A percentile compares a stretch with the other conserved stretches of the same genome.
Conservation (phyloP, 2,888 invertebrate genomes). For the Aromia moschata region DNA sequence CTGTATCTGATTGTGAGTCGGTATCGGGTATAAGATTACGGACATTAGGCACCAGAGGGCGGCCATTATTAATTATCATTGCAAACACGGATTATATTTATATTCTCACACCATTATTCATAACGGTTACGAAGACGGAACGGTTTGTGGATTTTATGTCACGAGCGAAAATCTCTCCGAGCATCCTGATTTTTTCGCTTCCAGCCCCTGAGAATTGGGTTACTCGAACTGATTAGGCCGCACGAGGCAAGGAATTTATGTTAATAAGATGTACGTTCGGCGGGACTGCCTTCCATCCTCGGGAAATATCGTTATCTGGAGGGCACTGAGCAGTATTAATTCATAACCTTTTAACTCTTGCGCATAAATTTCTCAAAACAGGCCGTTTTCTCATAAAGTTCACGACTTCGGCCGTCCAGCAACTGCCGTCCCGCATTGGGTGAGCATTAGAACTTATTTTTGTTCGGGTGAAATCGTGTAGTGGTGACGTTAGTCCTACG, state of each 20-base stretch:
- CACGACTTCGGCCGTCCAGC: not conserved
- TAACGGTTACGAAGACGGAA: slow-evolving; percentile 15
- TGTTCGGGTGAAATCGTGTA: not conserved
- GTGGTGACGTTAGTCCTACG: not conserved
- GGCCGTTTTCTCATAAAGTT: not conserved
- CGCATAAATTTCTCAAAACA: not conserved
- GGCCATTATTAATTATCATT: slow-evolving; percentile 9
- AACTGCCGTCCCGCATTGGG: not conserved
- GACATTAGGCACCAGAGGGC: slow-evolving; percentile 5
- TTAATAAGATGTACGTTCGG: slow-evolving; percentile 6
- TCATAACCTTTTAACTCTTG: slow-evolving; percentile 13
- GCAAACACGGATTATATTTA: slow-evolving; percentile 15
- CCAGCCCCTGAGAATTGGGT: slow-evolving; percentile 20
- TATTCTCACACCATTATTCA: slow-evolving; percentile 24
- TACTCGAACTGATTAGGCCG: not conserved
- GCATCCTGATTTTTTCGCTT: slow-evolving; percentile 15
- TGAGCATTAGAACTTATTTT: not conserved
- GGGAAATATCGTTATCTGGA: slow-evolving; percentile 5
- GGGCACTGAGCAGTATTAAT: slow-evolving; percentile 3
- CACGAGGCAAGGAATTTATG: slow-evolving; percentile 6
- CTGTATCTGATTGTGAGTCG: slow-evolving; percentile 10
- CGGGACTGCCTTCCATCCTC: not conserved
- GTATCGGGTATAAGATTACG: slow-evolving; percentile 9
- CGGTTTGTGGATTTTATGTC: slow-evolving; percentile 15
- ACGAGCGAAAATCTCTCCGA: slow-evolving; percentile 13